phyloP scores from a whole-genome alignment of 2,113 vertebrate genomes.

The sheep (Ovis aries) region ARS-UI_Ramb_v3.0 NC_056058.1:81283501-81284000 shows the following conservation, averaged over 20 bases:
- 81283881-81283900: not conserved
- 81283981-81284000: not conserved
- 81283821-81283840: not conserved
- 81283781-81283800: not conserved
- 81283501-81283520: not conserved
- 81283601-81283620: not conserved
- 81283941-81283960: not conserved
- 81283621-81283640: not conserved
- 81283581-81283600: not conserved
- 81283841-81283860: not conserved
- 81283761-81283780: not conserved
- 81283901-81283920: not conserved
- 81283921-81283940: not conserved
- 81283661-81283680: not conserved
- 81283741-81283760: accelerated
- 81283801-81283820: not conserved
- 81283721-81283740: not conserved
- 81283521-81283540: not conserved
- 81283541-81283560: not conserved
- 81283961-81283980: not conserved
- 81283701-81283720: not conserved
- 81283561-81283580: not conserved
- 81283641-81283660: not conserved
- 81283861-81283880: not conserved
- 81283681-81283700: not conserved